Evolutionary conservation across 2,888 invertebrate species (phyloP), one percentile per base, ranked within the genome.

Genomic region (Cataglyphis cursor): DNA sequence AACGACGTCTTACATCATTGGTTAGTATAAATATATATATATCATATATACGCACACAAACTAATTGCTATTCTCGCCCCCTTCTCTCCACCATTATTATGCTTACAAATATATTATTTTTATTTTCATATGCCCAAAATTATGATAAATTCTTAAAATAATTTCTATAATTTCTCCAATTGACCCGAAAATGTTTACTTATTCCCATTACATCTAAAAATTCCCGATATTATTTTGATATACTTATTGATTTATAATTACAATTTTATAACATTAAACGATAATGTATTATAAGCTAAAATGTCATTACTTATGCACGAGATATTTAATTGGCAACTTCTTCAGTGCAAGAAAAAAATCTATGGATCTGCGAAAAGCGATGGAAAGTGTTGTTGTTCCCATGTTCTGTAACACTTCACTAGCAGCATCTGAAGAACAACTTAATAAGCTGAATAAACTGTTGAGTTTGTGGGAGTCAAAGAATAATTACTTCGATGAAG

Each of bases 1-100:
- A 99, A 99, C 96, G 99, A 99, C 96, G 98, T 99, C 87, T 96
- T 99, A 76, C 99, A 99, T 95, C 99, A 99, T 95, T 99, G 98
- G 98, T 98, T 96, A 97, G 97, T 97, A 83, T 75, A n/a, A 64
- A 68, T 10, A 68, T 35, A 80, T 35, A 80, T 24, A 57, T 62
- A 28, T 31, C 31, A 1, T 62, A 35, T 21, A 31, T 18, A 28
- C 15, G 15, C 15, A 12, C 21, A 35, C 48, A 64, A 66, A 65
- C 28, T 3, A 48, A 21, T 76, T 54, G 44, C 31, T 31, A 31
- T 31, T 31, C 0, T 31, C 5, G 4, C 31, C 31, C 31, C 31
- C 31, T 6, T 4, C 6, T 6, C 31, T 6, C 31, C 31, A 6
- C 2, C 10, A 38, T 38, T 38, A 54, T 65, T 18, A 3, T 48